Base-by-base conservation (phyloP, 2,113 vertebrate genomes). In the Melanocharis versteri region DNA sequence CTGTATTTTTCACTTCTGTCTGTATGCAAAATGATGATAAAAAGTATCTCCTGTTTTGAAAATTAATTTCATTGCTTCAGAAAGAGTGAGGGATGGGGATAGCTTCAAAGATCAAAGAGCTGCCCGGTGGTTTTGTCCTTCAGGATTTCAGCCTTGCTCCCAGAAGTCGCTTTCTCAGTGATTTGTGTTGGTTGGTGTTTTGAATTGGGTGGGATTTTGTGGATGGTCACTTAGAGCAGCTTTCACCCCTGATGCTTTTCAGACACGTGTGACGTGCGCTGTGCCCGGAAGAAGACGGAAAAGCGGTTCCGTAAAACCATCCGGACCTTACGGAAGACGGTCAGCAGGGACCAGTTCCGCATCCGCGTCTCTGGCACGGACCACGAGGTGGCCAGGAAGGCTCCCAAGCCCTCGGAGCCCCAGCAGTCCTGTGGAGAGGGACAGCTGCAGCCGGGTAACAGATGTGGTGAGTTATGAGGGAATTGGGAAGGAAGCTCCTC, bases 41-140 rank as follows among this genome's bases (percentile, higher is more conserved):
- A 98, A 98, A 99, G 99, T 99, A 99, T 99, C 99, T 99, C 99
- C 99, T 99, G 99, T 99, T 99, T 99, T 98, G 97, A 97, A 97
- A 91, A 87, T 87, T 42, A 83, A 77, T 53, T 88, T 66, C 93
- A 85, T 83, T 93, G 44, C 50, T 96, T 95, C 72, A 82, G 45
- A 97, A 88, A 79, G 27, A 48, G 31, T 76, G 57, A 92, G 71
- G 37, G 47, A 71, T 68, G 89, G 77, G 51, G 45, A 16, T 80
- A 60, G 60, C 92, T 95, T 50, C 40, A 75, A 90, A 95, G 73
- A 77, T 83, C 73, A 35, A 76, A 89, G 88, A 91, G 48, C 28
- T 86, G 16, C 69, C 65, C 45, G 8, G 28, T 72, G 61, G 30
- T 58, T 62, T 40, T 70, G 37, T 58, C 73, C 65, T 65, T 78